Evolutionary conservation across 2,113 vertebrate species (phyloP).

Genomic region (Amblyopsis rosae): DNA sequence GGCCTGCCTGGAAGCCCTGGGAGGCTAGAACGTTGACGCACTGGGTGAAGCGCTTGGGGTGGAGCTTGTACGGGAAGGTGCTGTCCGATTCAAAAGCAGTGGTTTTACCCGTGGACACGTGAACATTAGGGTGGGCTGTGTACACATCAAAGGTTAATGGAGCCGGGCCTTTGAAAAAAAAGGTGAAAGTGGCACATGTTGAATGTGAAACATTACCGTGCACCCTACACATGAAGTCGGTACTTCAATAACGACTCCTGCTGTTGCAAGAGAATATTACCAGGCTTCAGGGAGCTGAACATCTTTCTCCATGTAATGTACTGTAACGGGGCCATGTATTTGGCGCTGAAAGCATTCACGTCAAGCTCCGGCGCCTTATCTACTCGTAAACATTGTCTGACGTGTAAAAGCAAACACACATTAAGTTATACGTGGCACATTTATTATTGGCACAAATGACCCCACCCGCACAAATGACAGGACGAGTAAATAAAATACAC

Average conservation of each 20-base stretch:
- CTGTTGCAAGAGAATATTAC: constrained; percentile 62
- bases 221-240: neutral
- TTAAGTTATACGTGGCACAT: constrained; percentile 1
- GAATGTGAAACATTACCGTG: constrained; percentile 16
- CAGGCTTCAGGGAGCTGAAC: constrained; percentile 76
- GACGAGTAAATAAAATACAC: constrained; percentile 6
- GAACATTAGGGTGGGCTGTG: constrained; percentile 82
- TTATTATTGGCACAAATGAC: constrained; percentile 9
- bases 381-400: constrained; percentile 50
- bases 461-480: constrained; percentile 4
- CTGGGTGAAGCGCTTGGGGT: constrained; percentile 79
- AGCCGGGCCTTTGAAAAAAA: constrained; percentile 69
- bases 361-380: constrained; percentile 60
- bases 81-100: constrained; percentile 71
- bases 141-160: constrained; percentile 80
- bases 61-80: constrained; percentile 30
- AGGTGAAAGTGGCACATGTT: constrained; percentile 11
- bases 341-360: constrained; percentile 67
- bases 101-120: constrained; percentile 78
- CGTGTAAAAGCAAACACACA: neutral
- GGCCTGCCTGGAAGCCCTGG: constrained; percentile 75
- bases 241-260: constrained; percentile 16
- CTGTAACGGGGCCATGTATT: constrained; percentile 78
- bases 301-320: constrained; percentile 84
- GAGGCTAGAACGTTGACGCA: constrained; percentile 80